Percentiles rank a stretch among this genome's conserved stretches.
These are phyloP conservation scores for Melanerpes formicivorus DNA, from an alignment of 2,113 vertebrate species.

Conservation along the genomic window DNA sequence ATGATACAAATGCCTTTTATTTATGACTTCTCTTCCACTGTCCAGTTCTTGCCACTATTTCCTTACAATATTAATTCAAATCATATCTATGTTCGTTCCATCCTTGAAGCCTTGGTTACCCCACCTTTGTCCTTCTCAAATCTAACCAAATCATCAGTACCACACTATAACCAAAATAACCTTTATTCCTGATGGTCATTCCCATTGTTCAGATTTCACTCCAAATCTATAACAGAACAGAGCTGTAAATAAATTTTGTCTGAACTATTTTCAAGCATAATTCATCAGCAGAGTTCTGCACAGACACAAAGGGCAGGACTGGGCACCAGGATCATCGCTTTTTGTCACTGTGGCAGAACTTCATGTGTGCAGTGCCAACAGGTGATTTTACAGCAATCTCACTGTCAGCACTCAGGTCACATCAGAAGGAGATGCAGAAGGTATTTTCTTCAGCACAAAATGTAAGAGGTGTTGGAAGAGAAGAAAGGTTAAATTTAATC, in stretches of 20 bases:
- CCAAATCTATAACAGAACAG: background rate
- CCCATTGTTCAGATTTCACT: background rate
- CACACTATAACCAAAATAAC: background rate
- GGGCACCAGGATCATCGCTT: background rate
- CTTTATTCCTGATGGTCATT: background rate
- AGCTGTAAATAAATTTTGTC: background rate
- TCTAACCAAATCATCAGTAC: background rate
- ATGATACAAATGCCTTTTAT: background rate
- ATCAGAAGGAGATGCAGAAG: background rate
- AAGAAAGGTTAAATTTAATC: background rate
- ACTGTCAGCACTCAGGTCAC: background rate
- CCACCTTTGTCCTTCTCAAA: background rate
- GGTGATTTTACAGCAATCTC: background rate
- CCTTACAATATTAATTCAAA: background rate
- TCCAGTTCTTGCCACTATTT: background rate
- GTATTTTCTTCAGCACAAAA: background rate
- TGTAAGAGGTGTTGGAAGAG: background rate
- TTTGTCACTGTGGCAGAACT: background rate
- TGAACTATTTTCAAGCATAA: background rate
- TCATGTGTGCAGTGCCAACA: accelerated
- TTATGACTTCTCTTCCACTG: background rate
- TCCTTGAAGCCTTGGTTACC: background rate
- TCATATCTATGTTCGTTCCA: background rate
- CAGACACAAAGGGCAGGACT: background rate
- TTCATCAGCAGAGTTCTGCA: background rate